phyloP scores from a whole-genome alignment of 2,113 vertebrate genomes.

The Dromas ardeola region DNA sequence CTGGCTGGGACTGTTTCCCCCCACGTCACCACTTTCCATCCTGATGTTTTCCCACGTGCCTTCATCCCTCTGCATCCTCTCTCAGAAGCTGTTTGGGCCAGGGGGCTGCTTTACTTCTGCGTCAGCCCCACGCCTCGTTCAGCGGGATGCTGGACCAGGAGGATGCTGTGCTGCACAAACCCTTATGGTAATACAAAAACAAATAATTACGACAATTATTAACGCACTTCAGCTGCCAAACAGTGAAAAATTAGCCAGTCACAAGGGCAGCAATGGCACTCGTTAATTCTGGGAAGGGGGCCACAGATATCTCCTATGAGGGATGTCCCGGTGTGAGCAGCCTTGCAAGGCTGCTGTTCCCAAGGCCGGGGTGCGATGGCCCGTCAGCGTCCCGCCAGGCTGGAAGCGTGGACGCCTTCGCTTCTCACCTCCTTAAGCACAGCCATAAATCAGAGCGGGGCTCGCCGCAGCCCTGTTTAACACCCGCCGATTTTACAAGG shows the following conservation, averaged over 20 bases:
- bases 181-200: background rate
- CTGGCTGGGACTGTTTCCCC: background rate
- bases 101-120: background rate
- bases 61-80: background rate
- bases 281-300: background rate
- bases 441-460: background rate
- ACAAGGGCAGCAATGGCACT: background rate
- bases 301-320: background rate
- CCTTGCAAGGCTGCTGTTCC: background rate
- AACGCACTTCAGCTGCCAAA: background rate
- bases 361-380: background rate
- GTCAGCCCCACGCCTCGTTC: background rate
- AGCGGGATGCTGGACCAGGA: accelerated
- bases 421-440: background rate
- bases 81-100: background rate
- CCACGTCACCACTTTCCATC: accelerated
- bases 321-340: background rate
- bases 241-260: background rate
- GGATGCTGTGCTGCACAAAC: accelerated
- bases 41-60: background rate
- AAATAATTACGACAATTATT: background rate
- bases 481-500: background rate
- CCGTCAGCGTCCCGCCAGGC: background rate
- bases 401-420: background rate
- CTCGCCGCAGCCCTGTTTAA: background rate